Conservation (phyloP, 1,140 invertebrate species). For the Prorops nasuta region DNA sequence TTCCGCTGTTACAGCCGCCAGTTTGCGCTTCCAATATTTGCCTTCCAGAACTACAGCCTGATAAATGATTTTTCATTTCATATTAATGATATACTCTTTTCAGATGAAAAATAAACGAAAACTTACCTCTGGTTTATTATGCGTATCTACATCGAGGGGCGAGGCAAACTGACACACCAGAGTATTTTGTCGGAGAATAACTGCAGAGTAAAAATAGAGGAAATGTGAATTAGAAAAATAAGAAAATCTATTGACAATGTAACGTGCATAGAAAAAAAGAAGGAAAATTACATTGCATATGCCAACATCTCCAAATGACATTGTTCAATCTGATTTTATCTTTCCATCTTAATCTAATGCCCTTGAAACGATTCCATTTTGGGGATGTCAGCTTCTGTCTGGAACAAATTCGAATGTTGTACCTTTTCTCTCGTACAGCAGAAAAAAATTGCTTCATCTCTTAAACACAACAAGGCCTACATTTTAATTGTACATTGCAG, state of each 20-base stretch:
- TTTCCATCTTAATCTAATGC: conserved; percentile 93
- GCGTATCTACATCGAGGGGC: conserved; percentile 88
- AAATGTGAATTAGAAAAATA: neutral
- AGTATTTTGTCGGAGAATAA: conserved; percentile 87
- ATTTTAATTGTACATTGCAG: too few relatives aligned
- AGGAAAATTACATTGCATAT: conserved; percentile 93
- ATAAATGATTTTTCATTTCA: too few relatives aligned
- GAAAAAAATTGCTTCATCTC: too few relatives aligned
- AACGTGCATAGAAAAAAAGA: neutral
- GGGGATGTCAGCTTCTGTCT: conserved; percentile 98
- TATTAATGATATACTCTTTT: too few relatives aligned
- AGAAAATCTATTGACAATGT: neutral
- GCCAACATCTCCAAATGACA: conserved; percentile 99
- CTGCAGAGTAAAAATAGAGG: conserved; percentile 62
- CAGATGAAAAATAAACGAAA: conserved; percentile 1
- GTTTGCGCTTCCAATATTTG: conserved; percentile 98
- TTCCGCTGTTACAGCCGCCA: conserved; percentile 95
- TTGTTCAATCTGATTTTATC: conserved; percentile 99
- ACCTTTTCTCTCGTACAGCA: too few relatives aligned
- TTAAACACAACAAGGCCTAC: too few relatives aligned
- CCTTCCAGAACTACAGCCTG: conserved; percentile 93
- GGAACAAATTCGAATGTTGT: conserved; percentile 57
- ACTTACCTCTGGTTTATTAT: conserved; percentile 92
- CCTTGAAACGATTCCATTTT: conserved; percentile 99
- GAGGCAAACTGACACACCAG: conserved; percentile 94